Conservation (phyloP, 2,888 invertebrate genomes). For the Auanema freiburgensis region DNA sequence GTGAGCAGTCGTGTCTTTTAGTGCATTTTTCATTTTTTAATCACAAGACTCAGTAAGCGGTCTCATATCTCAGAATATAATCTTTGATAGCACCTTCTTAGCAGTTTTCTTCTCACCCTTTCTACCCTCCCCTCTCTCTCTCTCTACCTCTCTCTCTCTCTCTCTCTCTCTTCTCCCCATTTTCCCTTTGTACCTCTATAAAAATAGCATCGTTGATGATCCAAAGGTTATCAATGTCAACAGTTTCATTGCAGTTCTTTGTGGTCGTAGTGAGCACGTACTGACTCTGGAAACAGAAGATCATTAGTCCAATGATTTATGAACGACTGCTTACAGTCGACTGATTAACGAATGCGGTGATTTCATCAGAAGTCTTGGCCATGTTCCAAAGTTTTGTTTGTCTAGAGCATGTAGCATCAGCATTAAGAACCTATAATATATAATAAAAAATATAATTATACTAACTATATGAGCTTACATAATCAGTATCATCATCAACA, state of each 20-base stretch:
- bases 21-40: no score
- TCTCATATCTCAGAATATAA: no score
- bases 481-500: slow-evolving; percentile 74
- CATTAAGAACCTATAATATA: slow-evolving; percentile 35
- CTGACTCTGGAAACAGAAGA: not conserved
- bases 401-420: slow-evolving; percentile 32
- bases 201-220: slow-evolving; percentile 30
- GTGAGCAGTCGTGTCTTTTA: no score
- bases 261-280: slow-evolving; percentile 21
- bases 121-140: no score
- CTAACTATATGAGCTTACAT: slow-evolving; percentile 57
- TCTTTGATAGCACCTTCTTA: no score
- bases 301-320: not conserved
- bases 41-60: no score
- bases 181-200: slow-evolving; percentile 26
- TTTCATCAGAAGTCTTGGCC: slow-evolving; percentile 32
- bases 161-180: not conserved
- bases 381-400: slow-evolving; percentile 35
- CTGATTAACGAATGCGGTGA: slow-evolving; percentile 24
- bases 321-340: slow-evolving; percentile 13
- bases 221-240: slow-evolving; percentile 42
- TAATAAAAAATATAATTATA: not conserved
- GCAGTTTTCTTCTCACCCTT: no score
- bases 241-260: slow-evolving; percentile 15
- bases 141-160: no score